Conservation (phyloP, 2,113 vertebrate genomes). For the Todiramphus saurophagus region DNA sequence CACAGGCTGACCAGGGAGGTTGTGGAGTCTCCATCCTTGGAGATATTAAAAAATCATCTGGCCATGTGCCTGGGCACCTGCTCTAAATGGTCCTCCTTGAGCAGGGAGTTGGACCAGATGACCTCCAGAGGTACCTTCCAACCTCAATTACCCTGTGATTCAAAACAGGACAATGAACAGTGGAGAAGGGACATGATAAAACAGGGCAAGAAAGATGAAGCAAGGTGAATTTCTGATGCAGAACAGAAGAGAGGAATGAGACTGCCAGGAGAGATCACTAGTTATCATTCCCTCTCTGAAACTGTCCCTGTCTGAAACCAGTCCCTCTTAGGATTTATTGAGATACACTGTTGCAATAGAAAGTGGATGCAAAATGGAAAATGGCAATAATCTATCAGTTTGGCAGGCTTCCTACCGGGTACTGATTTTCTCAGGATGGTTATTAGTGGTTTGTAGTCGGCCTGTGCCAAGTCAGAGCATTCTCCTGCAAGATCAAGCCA, state of each 20-base stretch:
- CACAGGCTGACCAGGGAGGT: neutral
- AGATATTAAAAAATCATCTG: neutral
- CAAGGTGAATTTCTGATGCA: accelerated
- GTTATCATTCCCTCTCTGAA: neutral
- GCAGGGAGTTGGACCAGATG: neutral
- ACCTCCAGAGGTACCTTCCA: neutral
- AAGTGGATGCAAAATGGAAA: neutral
- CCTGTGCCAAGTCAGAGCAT: neutral
- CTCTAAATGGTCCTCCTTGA: neutral
- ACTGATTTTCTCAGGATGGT: neutral
- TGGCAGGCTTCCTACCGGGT: neutral
- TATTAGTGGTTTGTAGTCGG: neutral
- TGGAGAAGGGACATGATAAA: neutral
- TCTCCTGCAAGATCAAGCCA: accelerated
- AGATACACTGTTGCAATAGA: neutral
- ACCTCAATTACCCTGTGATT: neutral
- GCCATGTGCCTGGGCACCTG: neutral
- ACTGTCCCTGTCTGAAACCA: neutral
- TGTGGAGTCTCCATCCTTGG: neutral
- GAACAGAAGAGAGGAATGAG: neutral
- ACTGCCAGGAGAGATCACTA: neutral
- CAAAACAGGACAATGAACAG: neutral
- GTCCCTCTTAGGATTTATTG: neutral
- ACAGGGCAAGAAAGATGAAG: neutral
- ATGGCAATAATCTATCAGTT: neutral